Percentiles rank a stretch among this genome's conserved stretches.
Evolutionary conservation across 1,140 invertebrate genomes (phyloP).

Genomic region (Drosophila hydei): DNA sequence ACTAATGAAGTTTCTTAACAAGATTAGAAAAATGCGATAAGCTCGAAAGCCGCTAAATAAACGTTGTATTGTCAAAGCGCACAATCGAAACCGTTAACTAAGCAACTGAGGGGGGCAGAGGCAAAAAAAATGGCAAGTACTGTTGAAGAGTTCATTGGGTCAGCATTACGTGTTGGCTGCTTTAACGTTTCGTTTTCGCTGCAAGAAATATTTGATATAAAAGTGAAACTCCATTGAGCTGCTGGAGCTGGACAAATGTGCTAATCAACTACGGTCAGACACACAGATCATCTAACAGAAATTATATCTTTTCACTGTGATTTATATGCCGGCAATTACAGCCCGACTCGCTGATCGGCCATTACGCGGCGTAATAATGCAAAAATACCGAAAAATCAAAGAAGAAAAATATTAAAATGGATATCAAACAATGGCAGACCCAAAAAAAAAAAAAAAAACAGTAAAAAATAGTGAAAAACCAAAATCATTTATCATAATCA

Average conservation of each 20-base stretch:
- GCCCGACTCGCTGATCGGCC: constrained; percentile 65
- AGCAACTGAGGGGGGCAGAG: too few relatives aligned
- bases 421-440: constrained; percentile 35
- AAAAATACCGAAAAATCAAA: constrained; percentile 41
- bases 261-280: constrained; percentile 62
- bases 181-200: constrained; percentile 20
- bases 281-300: constrained; percentile 57
- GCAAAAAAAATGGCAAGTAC: constrained; percentile 36
- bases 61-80: not conserved
- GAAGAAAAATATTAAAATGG: constrained; percentile 9
- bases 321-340: constrained; percentile 79
- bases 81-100: constrained; percentile 19
- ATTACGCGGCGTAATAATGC: constrained; percentile 74
- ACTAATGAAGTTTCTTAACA: constrained; percentile 81
- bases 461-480: constrained; percentile 76
- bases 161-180: constrained; percentile 56
- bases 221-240: constrained; percentile 66
- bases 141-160: constrained; percentile 68
- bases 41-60: constrained; percentile 16
- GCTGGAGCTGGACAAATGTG: constrained; percentile 60
- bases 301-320: constrained; percentile 76
- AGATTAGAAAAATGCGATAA: constrained; percentile 69
- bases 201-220: constrained; percentile 24
- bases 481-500: constrained; percentile 83
- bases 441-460: too few relatives aligned